Conservation (phyloP, 1,140 invertebrate genomes). For the Popillia japonica region DNA sequence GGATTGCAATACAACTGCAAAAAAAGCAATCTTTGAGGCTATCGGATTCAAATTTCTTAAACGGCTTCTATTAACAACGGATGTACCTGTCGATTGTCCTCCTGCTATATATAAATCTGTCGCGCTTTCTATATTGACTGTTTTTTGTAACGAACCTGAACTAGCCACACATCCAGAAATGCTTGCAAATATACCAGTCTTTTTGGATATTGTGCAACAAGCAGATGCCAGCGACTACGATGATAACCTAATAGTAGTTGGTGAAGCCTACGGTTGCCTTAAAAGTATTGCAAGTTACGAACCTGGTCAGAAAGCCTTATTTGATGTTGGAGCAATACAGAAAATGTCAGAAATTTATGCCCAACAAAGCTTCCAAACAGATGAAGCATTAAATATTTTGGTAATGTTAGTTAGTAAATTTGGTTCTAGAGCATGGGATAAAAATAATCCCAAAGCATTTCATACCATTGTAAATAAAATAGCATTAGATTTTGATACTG, state of each 20-base stretch:
- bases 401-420: constrained; percentile 75
- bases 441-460: constrained; percentile 75
- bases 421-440: constrained; percentile 76
- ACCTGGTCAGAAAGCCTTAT: constrained; percentile 77
- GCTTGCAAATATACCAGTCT: constrained; percentile 79
- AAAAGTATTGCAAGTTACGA: constrained; percentile 78
- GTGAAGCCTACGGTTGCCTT: constrained; percentile 85
- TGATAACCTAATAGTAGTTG: constrained; percentile 86
- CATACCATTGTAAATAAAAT: constrained; percentile 85
- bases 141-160: constrained; percentile 81
- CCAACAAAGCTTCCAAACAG: constrained; percentile 85
- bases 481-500: constrained; percentile 84
- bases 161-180: constrained; percentile 83
- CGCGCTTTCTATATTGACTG: constrained; percentile 82
- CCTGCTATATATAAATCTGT: constrained; percentile 89
- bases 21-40: constrained; percentile 84
- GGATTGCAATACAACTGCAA: constrained; percentile 74
- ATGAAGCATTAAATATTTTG: constrained; percentile 82
- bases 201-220: constrained; percentile 82
- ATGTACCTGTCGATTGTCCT: constrained; percentile 83
- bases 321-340: constrained; percentile 77
- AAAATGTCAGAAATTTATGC: constrained; percentile 87
- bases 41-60: constrained; percentile 87
- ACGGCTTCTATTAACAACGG: constrained; percentile 76
- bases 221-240: constrained; percentile 83